Percentiles rank a stretch among this genome's conserved stretches.
Conservation (phyloP, 2,797 vertebrate genomes). For the Cirrhinus molitorella region DNA sequence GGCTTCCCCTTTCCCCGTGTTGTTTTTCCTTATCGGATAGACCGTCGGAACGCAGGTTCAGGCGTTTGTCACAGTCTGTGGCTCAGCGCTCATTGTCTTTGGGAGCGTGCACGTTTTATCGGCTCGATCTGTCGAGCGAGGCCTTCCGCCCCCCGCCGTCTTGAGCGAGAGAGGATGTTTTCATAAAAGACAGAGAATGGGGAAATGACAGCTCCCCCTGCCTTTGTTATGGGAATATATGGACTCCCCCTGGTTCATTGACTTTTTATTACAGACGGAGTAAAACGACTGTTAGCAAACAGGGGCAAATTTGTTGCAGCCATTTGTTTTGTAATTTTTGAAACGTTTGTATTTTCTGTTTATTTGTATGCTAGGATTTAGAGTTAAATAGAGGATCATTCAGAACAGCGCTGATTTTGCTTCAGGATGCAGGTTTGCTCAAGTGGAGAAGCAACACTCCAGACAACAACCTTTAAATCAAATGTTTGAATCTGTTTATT, state of each 20-base stretch:
- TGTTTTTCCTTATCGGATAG: conserved; percentile 77
- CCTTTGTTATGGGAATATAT: conserved; percentile 85
- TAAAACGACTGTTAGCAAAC: conserved; percentile 84
- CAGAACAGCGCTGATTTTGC: neutral
- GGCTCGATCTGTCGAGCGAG: conserved; percentile 62
- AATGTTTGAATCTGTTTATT: neutral
- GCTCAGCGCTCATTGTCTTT: conserved; percentile 67
- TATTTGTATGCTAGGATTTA: conserved; percentile 63
- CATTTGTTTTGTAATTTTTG: conserved; percentile 80
- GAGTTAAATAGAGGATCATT: conserved; percentile 20
- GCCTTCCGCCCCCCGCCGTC: conserved; percentile 57
- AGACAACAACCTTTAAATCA: neutral
- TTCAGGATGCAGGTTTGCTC: neutral
- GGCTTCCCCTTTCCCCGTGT: conserved; percentile 66
- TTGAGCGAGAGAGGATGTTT: conserved; percentile 70
- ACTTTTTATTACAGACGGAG: conserved; percentile 91
- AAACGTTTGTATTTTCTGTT: conserved; percentile 79
- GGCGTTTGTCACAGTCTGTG: conserved; percentile 77
- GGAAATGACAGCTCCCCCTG: conserved; percentile 76
- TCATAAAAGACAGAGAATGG: conserved; percentile 67
- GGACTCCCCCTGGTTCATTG: conserved; percentile 88
- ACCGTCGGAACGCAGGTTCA: conserved; percentile 74
- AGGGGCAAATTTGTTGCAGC: conserved; percentile 79
- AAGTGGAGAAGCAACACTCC: neutral
- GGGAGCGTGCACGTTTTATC: conserved; percentile 61